phyloP scores from a whole-genome alignment of 2,797 vertebrate species.

The Acomys russatus region DNA sequence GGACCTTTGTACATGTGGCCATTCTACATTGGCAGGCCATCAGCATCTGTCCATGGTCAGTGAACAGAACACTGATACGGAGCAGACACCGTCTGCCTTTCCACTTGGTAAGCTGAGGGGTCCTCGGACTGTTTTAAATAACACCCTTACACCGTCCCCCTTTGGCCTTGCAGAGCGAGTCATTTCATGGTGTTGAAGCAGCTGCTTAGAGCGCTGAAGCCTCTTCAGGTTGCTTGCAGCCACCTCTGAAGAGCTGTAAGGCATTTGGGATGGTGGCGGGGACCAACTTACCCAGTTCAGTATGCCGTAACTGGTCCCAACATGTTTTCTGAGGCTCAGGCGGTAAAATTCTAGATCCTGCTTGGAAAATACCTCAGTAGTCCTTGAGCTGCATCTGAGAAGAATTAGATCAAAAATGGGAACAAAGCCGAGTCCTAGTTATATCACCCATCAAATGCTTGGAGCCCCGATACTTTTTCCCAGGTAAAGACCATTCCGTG shows the following conservation, averaged over 20 bases:
- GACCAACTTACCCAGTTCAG: constrained; percentile 62
- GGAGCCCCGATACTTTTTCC: constrained; percentile 24
- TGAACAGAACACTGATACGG: neutral
- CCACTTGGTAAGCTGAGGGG: constrained; percentile 24
- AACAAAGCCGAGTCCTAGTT: constrained; percentile 24
- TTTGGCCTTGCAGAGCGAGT: neutral
- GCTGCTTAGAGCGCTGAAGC: neutral
- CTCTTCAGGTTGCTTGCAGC: constrained; percentile 35
- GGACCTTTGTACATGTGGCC: constrained; percentile 23
- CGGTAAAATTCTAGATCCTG: constrained; percentile 63
- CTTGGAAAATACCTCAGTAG: constrained; percentile 67
- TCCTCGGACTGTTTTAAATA: neutral
- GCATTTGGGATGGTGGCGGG: constrained; percentile 32
- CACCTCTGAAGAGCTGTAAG: neutral
- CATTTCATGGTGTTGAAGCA: constrained; percentile 20
- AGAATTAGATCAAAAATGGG: constrained; percentile 39
- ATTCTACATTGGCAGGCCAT: neutral
- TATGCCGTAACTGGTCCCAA: constrained; percentile 54
- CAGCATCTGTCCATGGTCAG: neutral
- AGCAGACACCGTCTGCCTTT: constrained; percentile 5
- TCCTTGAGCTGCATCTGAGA: constrained; percentile 39
- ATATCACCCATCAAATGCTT: neutral
- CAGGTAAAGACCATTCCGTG: constrained; percentile 16
- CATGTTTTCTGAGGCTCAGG: constrained; percentile 72
- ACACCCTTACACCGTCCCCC: neutral